Evolutionary conservation across 2,113 vertebrate species (phyloP).

Genomic region (Trinectes maculatus): DNA sequence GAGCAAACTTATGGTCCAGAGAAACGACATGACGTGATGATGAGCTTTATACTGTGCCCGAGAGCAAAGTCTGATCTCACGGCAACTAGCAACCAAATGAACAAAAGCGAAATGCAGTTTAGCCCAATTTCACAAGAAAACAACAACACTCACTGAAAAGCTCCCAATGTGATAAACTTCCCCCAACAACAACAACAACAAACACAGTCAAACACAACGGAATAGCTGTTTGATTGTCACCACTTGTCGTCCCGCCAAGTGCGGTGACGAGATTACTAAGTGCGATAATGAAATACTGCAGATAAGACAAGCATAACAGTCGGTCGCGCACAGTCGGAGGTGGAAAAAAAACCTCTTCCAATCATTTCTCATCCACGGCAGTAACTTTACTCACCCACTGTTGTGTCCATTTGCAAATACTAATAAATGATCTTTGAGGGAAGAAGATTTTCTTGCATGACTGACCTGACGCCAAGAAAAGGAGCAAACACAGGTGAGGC

Average conservation of each 20-base stretch:
- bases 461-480: constrained; percentile 20
- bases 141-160: too few relatives aligned
- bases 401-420: not conserved
- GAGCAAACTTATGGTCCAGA: too few relatives aligned
- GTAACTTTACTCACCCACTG: not conserved
- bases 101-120: too few relatives aligned
- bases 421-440: not conserved
- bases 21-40: too few relatives aligned
- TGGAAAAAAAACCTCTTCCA: not conserved
- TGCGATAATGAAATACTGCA: constrained; percentile 40
- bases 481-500: constrained; percentile 39
- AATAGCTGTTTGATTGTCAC: constrained; percentile 37
- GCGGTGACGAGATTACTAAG: constrained; percentile 51
- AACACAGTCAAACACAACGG: constrained; percentile 10
- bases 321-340: not conserved
- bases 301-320: constrained; percentile 55
- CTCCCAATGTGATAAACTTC: too few relatives aligned
- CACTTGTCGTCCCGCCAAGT: constrained; percentile 25
- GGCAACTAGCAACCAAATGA: too few relatives aligned
- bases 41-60: too few relatives aligned
- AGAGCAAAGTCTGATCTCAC: too few relatives aligned
- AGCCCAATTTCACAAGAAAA: too few relatives aligned
- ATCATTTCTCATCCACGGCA: not conserved
- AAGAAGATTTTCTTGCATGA: not conserved
- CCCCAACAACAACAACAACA: not conserved